phyloP scores from a whole-genome alignment of 1,140 invertebrate species.

The Dermatophagoides farinae region DNA sequence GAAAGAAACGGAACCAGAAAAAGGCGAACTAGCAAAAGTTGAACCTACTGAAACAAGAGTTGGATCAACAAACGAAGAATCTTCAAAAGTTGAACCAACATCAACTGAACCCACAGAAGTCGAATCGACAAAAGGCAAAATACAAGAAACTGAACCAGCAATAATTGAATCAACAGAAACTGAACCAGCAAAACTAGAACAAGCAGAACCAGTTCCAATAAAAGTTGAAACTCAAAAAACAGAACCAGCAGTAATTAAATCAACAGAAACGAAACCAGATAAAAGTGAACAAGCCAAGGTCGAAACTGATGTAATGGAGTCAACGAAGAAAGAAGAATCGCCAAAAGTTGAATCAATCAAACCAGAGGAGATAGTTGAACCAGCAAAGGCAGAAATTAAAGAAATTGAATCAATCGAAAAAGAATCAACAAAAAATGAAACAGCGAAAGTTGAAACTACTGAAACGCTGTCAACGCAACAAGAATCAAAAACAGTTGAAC shows the following conservation, averaged over 20 bases:
- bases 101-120: background rate
- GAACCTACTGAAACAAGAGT: background rate
- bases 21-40: background rate
- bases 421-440: constrained; percentile 17
- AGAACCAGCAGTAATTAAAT: background rate
- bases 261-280: background rate
- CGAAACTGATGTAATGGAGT: too few species aligned
- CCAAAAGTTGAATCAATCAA: too few species aligned
- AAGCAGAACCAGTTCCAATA: background rate
- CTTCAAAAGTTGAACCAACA: background rate
- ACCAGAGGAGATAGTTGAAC: too few species aligned
- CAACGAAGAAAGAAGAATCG: too few species aligned
- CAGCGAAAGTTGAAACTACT: background rate
- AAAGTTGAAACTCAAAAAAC: background rate
- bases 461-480: background rate
- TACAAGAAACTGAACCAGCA: background rate
- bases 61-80: constrained; percentile 4
- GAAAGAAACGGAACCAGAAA: too few species aligned
- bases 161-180: too few species aligned
- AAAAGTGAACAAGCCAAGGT: too few species aligned
- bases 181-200: background rate
- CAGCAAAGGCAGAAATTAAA: too few species aligned
- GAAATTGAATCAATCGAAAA: constrained; percentile 16
- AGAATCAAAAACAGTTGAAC: background rate
- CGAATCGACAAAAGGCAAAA: background rate